Evolutionary conservation across 2,888 invertebrate genomes (phyloP).

Genomic region (Troilus luridus): DNA sequence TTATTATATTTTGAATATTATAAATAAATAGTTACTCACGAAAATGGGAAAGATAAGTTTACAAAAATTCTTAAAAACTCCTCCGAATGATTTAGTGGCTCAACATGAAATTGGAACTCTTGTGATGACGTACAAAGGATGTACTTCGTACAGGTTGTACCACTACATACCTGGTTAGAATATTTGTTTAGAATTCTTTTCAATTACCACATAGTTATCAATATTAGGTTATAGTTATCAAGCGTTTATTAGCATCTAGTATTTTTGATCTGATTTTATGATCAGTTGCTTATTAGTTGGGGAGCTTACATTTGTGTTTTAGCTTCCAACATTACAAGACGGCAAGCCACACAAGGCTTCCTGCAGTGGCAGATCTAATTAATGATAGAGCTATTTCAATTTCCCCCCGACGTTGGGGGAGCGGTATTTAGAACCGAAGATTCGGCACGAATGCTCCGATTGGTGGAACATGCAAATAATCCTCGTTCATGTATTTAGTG

Average conservation of each 20-base stretch:
- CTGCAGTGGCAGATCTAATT: background rate
- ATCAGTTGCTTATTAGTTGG: background rate
- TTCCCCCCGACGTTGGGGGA: background rate
- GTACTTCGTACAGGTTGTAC: too few species aligned
- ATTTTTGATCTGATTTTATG: background rate
- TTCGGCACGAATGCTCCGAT: background rate
- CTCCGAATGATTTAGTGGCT: too few species aligned
- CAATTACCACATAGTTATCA: too few species aligned
- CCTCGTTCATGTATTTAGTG: background rate
- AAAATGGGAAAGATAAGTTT: too few species aligned
- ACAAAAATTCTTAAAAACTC: too few species aligned
- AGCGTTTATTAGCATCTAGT: background rate
- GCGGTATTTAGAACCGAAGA: conserved; percentile 19
- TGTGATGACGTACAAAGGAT: too few species aligned
- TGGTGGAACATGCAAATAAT: conserved; percentile 16
- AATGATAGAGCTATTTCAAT: conserved; percentile 31
- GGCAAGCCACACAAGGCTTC: background rate
- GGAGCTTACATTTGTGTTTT: background rate
- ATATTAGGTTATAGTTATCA: too few species aligned
- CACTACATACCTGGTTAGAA: too few species aligned
- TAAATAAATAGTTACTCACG: too few species aligned
- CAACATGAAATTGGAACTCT: too few species aligned
- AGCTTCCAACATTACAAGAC: background rate
- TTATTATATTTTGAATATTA: too few species aligned
- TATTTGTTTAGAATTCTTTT: too few species aligned